phyloP scores from a whole-genome alignment of 1,140 invertebrate genomes.

The Cardiocondyla obscurior region DNA sequence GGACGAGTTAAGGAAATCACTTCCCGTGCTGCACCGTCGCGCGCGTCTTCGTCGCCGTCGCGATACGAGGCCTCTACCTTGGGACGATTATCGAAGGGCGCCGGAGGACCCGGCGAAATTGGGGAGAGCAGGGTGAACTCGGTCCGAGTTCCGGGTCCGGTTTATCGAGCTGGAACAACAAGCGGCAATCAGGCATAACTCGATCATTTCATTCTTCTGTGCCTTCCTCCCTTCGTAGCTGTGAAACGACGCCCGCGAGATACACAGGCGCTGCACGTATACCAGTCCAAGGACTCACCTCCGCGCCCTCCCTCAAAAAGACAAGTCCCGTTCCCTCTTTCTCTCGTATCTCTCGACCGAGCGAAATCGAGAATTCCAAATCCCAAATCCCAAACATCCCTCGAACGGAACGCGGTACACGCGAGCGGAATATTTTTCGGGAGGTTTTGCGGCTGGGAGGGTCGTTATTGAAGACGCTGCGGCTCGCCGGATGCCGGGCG shows the following conservation, averaged over 20 bases:
- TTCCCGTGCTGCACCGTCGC: neutral
- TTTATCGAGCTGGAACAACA: slow-evolving; percentile 81
- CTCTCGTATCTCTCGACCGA: slow-evolving; percentile 19
- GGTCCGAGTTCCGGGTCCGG: slow-evolving; percentile 72
- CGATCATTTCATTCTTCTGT: slow-evolving; percentile 80
- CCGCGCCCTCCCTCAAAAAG: neutral
- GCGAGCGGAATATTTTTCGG: slow-evolving; percentile 60
- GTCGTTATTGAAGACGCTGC: slow-evolving; percentile 6
- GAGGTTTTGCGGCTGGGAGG: neutral
- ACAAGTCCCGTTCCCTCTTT: neutral
- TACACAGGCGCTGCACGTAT: slow-evolving; percentile 45
- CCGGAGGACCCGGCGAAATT: slow-evolving; percentile 67
- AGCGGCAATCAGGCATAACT: slow-evolving; percentile 81
- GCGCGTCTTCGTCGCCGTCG: neutral
- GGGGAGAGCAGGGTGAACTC: slow-evolving; percentile 71
- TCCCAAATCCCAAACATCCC: slow-evolving; percentile 61
- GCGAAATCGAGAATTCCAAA: slow-evolving; percentile 65
- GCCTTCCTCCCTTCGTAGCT: slow-evolving; percentile 62
- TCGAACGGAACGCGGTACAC: neutral
- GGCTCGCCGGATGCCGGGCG: neutral
- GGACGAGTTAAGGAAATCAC: slow-evolving; percentile 24
- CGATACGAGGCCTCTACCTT: neutral
- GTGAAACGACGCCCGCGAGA: slow-evolving; percentile 44
- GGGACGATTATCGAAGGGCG: slow-evolving; percentile 27
- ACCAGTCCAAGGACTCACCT: slow-evolving; percentile 1